phyloP scores from a whole-genome alignment of 1,140 invertebrate genomes.

The Anastrepha ludens region DNA sequence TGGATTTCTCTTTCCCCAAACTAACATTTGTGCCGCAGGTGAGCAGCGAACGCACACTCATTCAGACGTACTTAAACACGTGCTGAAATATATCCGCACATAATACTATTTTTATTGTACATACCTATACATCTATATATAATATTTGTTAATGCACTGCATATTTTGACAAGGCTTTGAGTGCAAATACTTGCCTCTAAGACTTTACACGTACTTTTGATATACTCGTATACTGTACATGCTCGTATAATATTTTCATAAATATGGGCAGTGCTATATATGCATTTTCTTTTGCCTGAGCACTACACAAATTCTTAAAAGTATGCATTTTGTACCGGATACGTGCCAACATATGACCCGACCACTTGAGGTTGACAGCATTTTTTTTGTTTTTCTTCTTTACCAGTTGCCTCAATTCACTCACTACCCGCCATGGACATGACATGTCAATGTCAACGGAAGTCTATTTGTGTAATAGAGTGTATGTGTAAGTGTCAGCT shows the following conservation, averaged over 20 bases:
- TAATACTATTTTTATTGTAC: neutral
- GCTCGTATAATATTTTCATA: no score
- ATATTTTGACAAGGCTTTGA: neutral
- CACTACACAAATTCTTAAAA: neutral
- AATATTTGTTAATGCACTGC: neutral
- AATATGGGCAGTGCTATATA: no score
- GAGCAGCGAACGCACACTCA: no score
- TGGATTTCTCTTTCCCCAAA: no score
- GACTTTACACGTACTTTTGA: conserved; percentile 2
- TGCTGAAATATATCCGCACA: no score
- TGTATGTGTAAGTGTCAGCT: neutral
- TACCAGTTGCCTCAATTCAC: conserved; percentile 18
- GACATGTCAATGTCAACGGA: conserved; percentile 43
- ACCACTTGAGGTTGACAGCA: neutral
- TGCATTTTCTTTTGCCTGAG: neutral
- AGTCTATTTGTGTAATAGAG: conserved; percentile 47
- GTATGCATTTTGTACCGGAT: neutral
- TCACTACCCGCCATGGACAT: conserved; percentile 5
- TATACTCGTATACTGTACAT: neutral
- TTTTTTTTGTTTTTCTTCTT: neutral
- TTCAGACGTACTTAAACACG: no score
- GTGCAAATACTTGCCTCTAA: neutral
- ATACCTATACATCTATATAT: neutral
- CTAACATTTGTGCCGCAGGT: no score
- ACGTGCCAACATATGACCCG: conserved; percentile 1